Percentiles rank a stretch among this genome's conserved stretches.
Evolutionary conservation across 2,797 vertebrate species (phyloP).

Genomic region (Tauraco hartlaubi): DNA sequence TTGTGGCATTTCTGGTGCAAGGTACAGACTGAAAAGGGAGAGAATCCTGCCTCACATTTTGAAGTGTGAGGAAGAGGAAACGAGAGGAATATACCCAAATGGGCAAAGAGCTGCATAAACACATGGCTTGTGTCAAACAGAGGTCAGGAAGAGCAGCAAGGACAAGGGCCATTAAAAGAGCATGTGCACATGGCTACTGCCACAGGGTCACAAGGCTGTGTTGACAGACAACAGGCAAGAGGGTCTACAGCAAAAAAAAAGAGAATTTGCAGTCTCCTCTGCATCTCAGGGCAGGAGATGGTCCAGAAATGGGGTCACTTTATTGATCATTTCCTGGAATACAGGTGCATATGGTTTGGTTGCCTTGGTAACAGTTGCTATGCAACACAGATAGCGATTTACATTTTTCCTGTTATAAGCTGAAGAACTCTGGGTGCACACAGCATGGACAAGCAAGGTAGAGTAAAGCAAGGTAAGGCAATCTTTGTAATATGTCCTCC

Average conservation of each 20-base stretch:
- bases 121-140: not conserved
- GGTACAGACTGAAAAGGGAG: not conserved
- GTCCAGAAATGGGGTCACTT: conserved; percentile 56
- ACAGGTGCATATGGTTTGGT: conserved; percentile 52
- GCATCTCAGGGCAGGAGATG: not conserved
- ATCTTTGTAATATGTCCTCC: not conserved
- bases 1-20: not conserved
- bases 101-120: not conserved
- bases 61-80: not conserved
- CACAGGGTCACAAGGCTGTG: not conserved
- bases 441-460: not conserved
- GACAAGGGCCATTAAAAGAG: not conserved
- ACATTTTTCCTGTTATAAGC: conserved; percentile 47
- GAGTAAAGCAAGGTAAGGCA: not conserved
- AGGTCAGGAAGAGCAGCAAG: not conserved
- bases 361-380: conserved; percentile 65
- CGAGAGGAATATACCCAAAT: not conserved
- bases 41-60: not conserved
- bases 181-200: accelerated
- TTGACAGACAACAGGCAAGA: not conserved
- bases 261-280: not conserved
- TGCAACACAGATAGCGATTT: conserved; percentile 46
- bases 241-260: not conserved
- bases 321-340: conserved; percentile 60
- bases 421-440: not conserved